phyloP scores from a whole-genome alignment of 2,113 vertebrate genomes.

The Melanocharis versteri region DNA sequence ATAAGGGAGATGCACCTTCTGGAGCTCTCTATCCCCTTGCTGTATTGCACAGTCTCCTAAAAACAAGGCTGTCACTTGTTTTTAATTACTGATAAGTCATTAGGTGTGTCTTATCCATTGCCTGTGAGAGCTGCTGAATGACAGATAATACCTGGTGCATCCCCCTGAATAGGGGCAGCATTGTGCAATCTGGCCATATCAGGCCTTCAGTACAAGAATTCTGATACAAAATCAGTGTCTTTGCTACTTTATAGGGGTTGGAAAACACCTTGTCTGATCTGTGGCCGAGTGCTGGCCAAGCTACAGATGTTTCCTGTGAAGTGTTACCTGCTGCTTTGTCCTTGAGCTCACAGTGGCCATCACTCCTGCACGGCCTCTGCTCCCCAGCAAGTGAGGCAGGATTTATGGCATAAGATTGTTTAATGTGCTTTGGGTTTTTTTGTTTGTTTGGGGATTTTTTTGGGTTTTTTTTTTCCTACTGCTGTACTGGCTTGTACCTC shows the following conservation, averaged over 20 bases:
- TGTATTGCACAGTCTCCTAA: neutral
- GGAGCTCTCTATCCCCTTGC: neutral
- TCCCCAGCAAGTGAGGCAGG: neutral
- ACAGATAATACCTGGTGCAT: neutral
- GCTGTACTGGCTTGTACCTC: neutral
- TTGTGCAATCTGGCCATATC: neutral
- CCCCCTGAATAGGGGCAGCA: neutral
- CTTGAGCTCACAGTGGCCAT: neutral
- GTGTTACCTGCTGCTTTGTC: neutral
- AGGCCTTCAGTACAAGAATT: neutral
- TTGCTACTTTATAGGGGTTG: neutral
- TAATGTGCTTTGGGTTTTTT: neutral
- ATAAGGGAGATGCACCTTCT: neutral
- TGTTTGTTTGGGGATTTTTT: neutral
- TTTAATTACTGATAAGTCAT: neutral
- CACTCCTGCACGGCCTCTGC: neutral
- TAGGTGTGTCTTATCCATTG: neutral
- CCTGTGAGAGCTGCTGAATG: neutral
- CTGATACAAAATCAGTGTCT: neutral
- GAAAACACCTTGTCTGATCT: neutral
- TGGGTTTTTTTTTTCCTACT: neutral
- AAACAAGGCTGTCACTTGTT: neutral
- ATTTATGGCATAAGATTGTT: neutral
- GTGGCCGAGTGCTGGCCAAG: neutral
- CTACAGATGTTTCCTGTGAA: neutral